A percentile compares a stretch with the other conserved stretches of the same genome.
Conservation (phyloP, 2,113 vertebrate species). For the Diadophis punctatus region DNA sequence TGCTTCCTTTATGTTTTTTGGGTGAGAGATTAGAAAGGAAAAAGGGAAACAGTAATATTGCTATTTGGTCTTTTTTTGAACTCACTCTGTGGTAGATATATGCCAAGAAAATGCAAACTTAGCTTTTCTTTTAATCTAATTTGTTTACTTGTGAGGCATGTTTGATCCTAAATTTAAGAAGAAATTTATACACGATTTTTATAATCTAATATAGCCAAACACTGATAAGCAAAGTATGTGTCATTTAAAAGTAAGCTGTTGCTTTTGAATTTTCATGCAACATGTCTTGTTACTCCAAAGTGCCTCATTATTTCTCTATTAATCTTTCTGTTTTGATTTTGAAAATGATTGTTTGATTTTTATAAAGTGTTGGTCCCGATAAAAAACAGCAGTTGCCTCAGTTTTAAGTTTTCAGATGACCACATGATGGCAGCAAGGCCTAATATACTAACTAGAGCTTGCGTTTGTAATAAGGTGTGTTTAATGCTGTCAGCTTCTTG, state of each 20-base stretch:
- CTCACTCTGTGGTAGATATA: neutral
- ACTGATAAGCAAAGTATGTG: neutral
- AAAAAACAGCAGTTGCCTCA: neutral
- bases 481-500: neutral
- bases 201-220: neutral
- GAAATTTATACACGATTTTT: neutral
- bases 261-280: neutral
- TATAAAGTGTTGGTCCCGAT: neutral
- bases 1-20: neutral
- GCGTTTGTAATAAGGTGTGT: neutral
- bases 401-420: neutral
- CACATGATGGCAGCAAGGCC: rapidly evolving
- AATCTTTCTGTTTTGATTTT: neutral
- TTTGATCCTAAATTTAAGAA: neutral
- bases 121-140: neutral
- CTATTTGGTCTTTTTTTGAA: neutral
- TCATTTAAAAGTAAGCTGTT: neutral
- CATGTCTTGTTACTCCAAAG: neutral
- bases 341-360: neutral
- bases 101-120: neutral
- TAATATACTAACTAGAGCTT: neutral
- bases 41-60: neutral
- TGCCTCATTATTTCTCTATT: neutral
- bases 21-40: neutral
- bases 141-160: neutral